These are phyloP conservation scores for Rhincodon typus DNA, from an alignment of 2,797 vertebrate genomes.

Conservation along the genomic window DNA sequence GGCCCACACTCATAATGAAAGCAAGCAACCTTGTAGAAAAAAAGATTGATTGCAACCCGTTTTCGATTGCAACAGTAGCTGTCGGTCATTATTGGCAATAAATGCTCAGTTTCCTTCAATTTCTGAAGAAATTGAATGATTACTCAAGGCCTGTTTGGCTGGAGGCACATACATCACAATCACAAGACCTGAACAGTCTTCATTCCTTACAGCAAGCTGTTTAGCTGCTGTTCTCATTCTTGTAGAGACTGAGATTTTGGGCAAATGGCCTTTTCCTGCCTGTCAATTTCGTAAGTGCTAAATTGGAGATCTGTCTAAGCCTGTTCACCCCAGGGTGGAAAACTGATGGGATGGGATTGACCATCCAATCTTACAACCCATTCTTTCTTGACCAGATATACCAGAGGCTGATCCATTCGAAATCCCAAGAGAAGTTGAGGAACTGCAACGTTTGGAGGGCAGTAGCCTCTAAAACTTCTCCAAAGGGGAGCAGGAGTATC, in stretches of 20 bases:
- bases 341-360: neutral
- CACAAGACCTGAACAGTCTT: neutral
- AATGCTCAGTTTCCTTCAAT: neutral
- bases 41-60: conserved; percentile 35
- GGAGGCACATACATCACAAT: neutral
- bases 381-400: neutral
- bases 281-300: neutral
- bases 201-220: neutral
- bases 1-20: neutral
- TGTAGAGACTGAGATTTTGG: neutral
- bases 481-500: neutral
- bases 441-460: neutral
- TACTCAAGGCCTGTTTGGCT: conserved; percentile 12
- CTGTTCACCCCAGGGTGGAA: neutral
- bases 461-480: too few relatives aligned
- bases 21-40: neutral
- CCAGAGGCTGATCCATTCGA: neutral
- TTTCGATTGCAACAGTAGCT: conserved; percentile 18
- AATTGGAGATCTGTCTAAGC: neutral
- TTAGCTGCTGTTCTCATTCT: neutral
- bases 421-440: neutral
- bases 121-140: conserved; percentile 24
- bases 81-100: conserved; percentile 33
- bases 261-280: neutral
- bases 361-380: neutral